Base-by-base conservation (phyloP, 2,888 invertebrate genomes). In the Pristionchus arcanus region DNA sequence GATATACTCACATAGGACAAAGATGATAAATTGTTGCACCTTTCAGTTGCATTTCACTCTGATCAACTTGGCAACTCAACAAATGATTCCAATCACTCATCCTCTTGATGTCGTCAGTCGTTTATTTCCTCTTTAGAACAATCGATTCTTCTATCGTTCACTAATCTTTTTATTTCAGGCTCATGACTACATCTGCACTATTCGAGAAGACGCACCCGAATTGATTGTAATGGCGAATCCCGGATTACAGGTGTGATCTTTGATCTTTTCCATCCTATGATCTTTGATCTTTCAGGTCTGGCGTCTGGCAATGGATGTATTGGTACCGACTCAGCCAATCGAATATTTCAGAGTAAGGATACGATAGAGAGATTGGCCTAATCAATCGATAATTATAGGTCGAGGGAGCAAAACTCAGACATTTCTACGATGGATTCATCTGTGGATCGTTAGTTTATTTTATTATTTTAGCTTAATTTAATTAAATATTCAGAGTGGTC, bases 351-450 rank as follows among this genome's bases (percentile, higher is more conserved):
- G 88, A 19, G 94, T 95, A 3, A 91, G 92, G 13, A 94, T 34
- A 74, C 21, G 74, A 37, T 74, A 74, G 34, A 9, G 66, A 66
- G 13, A 34, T 21, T 37, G 19, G 5, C 3, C 28, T 15, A 34
- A 74, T 19, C 74, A 74, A 15, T 74, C 11, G 31, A 74, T 74
- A 37, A 34, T 74, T 74, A 15, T 7, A 74, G 74, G 74, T 74
- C 34, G 37, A 37, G 21, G 92, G 94, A 28, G 94, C 94, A 15
- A 93, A 94, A 28, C 91, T 95, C n/a, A 90, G 90, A 7, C 94
- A 94, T 90, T 95, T 94, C 90, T 95, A 95, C 89, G 95, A 95
- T 90, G 95, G 94, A n/a, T 95, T 95, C 91, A 71, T 94, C 37
- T 93, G 92, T 89, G 91, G 91, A 71, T 94, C 93, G 94, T 93